Evolutionary conservation across 2,113 vertebrate genomes (phyloP).

Genomic region (Mormoops blainvillei): DNA sequence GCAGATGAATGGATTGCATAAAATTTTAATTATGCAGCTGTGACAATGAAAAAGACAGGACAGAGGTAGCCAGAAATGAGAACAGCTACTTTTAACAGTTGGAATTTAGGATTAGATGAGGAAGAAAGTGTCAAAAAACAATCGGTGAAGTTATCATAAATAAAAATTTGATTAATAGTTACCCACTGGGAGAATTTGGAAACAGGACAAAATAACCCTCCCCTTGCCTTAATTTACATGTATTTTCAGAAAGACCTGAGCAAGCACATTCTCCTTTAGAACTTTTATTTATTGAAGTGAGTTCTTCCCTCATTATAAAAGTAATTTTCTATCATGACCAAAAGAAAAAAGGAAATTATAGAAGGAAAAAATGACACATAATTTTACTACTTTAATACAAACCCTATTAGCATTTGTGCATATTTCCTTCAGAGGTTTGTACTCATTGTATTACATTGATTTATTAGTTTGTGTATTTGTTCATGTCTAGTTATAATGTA

Average conservation of each 20-base stretch:
- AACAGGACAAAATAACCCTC: background rate
- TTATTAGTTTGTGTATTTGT: background rate
- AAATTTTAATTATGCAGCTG: constrained; percentile 64
- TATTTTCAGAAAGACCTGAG: constrained; percentile 39
- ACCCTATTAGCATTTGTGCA: background rate
- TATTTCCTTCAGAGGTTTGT: background rate
- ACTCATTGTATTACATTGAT: background rate
- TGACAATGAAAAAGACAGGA: background rate
- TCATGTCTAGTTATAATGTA: background rate
- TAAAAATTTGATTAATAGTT: background rate
- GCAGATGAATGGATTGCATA: constrained; percentile 62
- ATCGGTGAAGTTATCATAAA: background rate
- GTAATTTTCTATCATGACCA: background rate
- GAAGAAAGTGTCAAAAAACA: background rate
- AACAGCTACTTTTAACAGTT: constrained; percentile 34
- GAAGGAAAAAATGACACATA: background rate
- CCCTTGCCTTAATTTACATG: background rate
- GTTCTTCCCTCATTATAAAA: background rate
- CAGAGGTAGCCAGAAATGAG: constrained; percentile 43
- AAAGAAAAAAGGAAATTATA: background rate
- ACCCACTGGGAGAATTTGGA: background rate
- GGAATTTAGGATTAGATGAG: constrained; percentile 26
- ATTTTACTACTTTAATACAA: background rate
- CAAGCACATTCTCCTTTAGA: background rate
- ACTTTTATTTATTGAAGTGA: background rate